Evolutionary conservation across 2,888 invertebrate species (phyloP), one percentile per base, ranked within the genome.

Genomic region (Megamerina dolium): DNA sequence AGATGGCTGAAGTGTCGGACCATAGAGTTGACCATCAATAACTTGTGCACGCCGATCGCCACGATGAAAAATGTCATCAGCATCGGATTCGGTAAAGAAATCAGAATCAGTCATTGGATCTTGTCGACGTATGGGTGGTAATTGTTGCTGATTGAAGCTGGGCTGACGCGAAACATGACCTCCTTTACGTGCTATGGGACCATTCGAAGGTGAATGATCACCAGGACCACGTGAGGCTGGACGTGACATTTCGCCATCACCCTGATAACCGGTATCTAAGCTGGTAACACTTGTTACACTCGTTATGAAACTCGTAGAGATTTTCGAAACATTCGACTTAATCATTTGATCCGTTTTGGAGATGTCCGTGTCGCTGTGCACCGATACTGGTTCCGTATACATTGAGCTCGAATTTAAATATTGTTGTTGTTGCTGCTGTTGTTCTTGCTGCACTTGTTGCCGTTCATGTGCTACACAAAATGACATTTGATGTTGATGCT

Each of bases 31-130:
- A 2, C 91, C 91, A 66, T 91, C 91, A 49, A 91, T 91, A 4
- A 90, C 87, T 72, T 89, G 87, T 5, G 86, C 87, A 44, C 78
- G 78, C 23, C 87, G 75, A 60, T 88, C 86, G 13, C 83, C 81
- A 45, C 83, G 77, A 65, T 87, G 83, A 44, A 70, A 56, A 6
- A 72, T 60, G 38, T 85, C 86, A 68, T 91, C 90, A 2, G 89
- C 88, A 69, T 90, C 91, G 60, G 88, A 88, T 73, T 90, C 89
- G 5, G 89, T 89, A 64, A 87, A 90, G 71, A 90, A 89, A 70
- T 90, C 91, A 0, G 89, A 91, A 71, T 91, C 91, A 0, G 90
- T 90, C 88, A 89, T 87, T 2, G 88, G 87, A 68, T 89, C 86
- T 53, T 83, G 82, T 50, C 86, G 75, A 55, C 84, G 77, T 37